Conservation (phyloP, 2,113 vertebrate genomes). For the Halcyon senegalensis region DNA sequence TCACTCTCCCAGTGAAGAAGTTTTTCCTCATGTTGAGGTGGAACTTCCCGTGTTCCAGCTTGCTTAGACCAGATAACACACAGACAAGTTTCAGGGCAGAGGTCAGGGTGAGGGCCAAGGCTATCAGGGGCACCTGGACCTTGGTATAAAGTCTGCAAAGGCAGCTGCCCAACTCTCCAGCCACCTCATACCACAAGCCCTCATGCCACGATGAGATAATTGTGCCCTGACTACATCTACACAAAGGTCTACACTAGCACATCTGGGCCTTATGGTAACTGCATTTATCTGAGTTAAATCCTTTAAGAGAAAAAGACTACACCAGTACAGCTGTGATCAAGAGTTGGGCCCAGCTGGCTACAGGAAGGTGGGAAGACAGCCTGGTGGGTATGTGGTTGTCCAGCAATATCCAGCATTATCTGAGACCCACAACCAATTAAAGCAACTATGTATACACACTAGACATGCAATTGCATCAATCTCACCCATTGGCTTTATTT, state of each 20-base stretch:
- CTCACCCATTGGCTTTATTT: slow-evolving; percentile 1
- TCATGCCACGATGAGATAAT: background rate
- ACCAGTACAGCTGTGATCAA: background rate
- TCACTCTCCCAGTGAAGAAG: no score
- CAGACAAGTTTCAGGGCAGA: background rate
- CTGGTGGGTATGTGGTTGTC: background rate
- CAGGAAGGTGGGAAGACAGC: background rate
- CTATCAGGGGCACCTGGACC: background rate
- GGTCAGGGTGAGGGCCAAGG: background rate
- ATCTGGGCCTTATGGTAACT: background rate
- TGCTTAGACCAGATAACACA: background rate
- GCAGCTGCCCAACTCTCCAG: background rate
- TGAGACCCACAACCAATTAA: background rate
- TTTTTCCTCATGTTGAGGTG: no score
- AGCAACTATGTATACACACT: background rate
- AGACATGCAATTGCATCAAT: background rate
- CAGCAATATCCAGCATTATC: background rate
- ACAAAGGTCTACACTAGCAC: background rate
- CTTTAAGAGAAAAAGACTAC: background rate
- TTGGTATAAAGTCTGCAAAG: background rate
- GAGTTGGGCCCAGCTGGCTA: background rate
- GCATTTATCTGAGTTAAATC: background rate
- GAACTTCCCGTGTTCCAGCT: no score
- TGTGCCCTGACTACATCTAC: background rate
- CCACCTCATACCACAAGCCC: background rate